These are phyloP conservation scores for Marmota flaviventris DNA, from an alignment of 2,113 vertebrate species.

Conservation along the genomic window DNA sequence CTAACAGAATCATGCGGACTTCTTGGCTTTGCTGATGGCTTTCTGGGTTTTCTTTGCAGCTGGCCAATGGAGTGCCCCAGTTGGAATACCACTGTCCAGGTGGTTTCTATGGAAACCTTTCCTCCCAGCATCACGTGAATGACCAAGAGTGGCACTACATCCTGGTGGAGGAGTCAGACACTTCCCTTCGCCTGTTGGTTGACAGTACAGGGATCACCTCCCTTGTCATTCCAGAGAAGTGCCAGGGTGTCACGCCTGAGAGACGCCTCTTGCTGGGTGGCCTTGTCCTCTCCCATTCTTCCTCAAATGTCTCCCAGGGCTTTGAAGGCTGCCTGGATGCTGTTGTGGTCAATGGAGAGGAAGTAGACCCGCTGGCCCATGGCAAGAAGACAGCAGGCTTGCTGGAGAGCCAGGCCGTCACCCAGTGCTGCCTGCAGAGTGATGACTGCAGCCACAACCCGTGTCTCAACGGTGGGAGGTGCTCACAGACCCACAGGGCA, in stretches of 20 bases:
- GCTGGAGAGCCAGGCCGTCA: constrained; percentile 89
- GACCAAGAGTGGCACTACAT: constrained; percentile 92
- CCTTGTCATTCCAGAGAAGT: constrained; percentile 86
- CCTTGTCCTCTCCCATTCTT: constrained; percentile 57
- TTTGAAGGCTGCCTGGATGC: constrained; percentile 94
- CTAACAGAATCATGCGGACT: accelerated
- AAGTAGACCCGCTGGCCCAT: constrained; percentile 79
- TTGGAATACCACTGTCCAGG: constrained; percentile 91
- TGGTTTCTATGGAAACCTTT: constrained; percentile 81
- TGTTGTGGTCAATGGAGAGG: constrained; percentile 90
- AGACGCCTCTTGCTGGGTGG: constrained; percentile 90
- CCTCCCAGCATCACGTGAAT: constrained; percentile 84
- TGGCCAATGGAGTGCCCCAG: constrained; percentile 88
- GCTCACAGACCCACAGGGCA: constrained; percentile 86
- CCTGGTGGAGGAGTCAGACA: constrained; percentile 91
- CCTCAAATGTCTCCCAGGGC: constrained; percentile 79
- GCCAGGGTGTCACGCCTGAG: constrained; percentile 83
- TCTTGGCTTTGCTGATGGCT: not conserved
- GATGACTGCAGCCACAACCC: constrained; percentile 88
- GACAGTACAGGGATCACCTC: constrained; percentile 85
- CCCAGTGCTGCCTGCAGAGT: constrained; percentile 89
- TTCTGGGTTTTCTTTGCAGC: constrained; percentile 86
- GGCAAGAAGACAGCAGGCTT: constrained; percentile 81
- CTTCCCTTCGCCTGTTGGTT: constrained; percentile 87
- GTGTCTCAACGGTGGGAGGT: constrained; percentile 92